Evolutionary conservation across 2,113 vertebrate genomes (phyloP), one percentile per base, ranked within the genome.

Genomic region (Phylloscopus trochilus): DNA sequence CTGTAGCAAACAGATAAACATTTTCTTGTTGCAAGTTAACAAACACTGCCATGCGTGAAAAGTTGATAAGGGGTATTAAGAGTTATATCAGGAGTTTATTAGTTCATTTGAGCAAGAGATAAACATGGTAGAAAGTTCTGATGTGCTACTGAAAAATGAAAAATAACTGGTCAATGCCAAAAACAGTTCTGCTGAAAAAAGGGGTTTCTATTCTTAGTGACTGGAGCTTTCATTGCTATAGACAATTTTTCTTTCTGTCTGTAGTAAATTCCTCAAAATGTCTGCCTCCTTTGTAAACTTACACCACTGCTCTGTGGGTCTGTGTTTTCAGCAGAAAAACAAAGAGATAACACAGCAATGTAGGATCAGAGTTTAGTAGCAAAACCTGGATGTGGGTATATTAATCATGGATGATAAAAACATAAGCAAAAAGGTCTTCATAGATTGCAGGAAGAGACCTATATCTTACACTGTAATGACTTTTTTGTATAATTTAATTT

Each of bases 1-100:
- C 86, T 96, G 93, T 35, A 74, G 89, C 64, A 63, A 78, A 85
- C 53, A 95, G 97, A 96, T 96, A 97, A 97, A 93, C 41, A 68
- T 78, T 70, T 91, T 93, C 63, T 63, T 92, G 37, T 58, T 63
- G 70, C 31, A 90, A 93, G 85, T 89, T 79, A 78, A 70, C 88
- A 94, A 93, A 85, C 56, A 69, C 24, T 66, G 72, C 89, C 80
- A 49, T 60, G 52, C 81, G 0, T 74, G 56, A 89, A 70, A 58
- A 37, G 39, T 43, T 66, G 97, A 96, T 97, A 97, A 94, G 91
- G 37, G 12, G 15, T 64, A 89, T 89, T 82, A 46, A 19, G 59
- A 49, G 19, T 44, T 53, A 31, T 69, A 92, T 78, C 87, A 43
- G n/a, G 60, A 62, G 56, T 51, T 86, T 68, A 89, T 85, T 92